Evolutionary conservation across 2,888 invertebrate genomes (phyloP).

Genomic region (Chloromyia formosa): DNA sequence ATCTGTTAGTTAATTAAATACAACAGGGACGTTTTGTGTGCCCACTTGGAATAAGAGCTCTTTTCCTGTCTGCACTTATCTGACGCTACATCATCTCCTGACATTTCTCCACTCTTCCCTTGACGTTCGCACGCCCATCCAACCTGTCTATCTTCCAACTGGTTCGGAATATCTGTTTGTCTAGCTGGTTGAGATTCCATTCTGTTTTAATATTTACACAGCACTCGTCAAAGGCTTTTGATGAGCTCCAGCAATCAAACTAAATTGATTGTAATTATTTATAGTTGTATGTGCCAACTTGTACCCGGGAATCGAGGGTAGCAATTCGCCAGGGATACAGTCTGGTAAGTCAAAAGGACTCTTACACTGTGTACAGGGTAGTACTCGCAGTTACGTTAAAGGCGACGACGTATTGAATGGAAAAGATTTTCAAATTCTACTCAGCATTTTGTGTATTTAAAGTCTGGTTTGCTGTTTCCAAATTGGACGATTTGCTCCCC

Average conservation of each 20-base stretch:
- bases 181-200: slow-evolving; percentile 18
- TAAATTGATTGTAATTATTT: slow-evolving; percentile 39
- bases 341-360: too few species aligned
- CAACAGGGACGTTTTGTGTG: slow-evolving; percentile 8
- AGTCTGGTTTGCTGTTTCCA: neutral
- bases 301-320: neutral
- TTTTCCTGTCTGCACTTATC: slow-evolving; percentile 1
- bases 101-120: neutral
- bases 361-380: too few species aligned
- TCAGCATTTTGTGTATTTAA: neutral
- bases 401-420: too few species aligned
- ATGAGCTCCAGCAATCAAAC: slow-evolving; percentile 32
- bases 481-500: too few species aligned
- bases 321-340: too few species aligned
- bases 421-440: neutral
- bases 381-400: too few species aligned
- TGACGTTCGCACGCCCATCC: neutral
- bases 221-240: slow-evolving; percentile 32
- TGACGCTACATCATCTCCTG: neutral
- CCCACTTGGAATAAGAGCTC: slow-evolving; percentile 28
- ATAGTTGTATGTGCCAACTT: slow-evolving; percentile 1
- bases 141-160: neutral
- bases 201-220: slow-evolving; percentile 34
- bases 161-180: slow-evolving; percentile 20
- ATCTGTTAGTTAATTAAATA: slow-evolving; percentile 37